Percentiles rank a stretch among this genome's conserved stretches.
Conservation (phyloP, 1,140 invertebrate genomes). For the Drosophila orena region DNA sequence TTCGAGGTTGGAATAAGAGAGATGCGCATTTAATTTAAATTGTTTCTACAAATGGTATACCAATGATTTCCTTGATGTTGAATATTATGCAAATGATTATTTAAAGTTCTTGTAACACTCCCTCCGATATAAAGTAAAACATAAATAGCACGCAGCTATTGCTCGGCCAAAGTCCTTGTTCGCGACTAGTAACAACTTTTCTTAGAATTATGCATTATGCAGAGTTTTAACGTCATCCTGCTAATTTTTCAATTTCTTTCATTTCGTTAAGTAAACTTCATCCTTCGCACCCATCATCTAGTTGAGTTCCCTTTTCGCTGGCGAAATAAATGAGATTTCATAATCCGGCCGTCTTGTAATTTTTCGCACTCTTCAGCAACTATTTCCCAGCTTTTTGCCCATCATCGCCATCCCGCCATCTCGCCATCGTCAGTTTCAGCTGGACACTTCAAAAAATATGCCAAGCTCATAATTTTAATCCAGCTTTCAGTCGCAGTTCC, state of each 20-base stretch:
- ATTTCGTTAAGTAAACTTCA: conserved; percentile 36
- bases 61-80: too few relatives aligned
- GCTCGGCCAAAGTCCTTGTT: neutral
- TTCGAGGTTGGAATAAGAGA: neutral
- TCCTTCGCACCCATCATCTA: conserved; percentile 13
- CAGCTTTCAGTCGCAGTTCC: conserved; percentile 51
- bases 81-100: neutral
- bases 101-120: too few relatives aligned
- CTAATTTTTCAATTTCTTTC: conserved; percentile 20
- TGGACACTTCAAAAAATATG: conserved; percentile 78
- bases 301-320: conserved; percentile 8
- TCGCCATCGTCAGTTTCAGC: conserved; percentile 53
- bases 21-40: neutral
- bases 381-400: conserved; percentile 40
- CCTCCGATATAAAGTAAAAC: neutral
- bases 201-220: conserved; percentile 15
- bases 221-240: conserved; percentile 21
- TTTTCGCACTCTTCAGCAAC: conserved; percentile 47
- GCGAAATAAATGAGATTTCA: conserved; percentile 50
- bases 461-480: conserved; percentile 80
- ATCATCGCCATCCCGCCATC: conserved; percentile 23
- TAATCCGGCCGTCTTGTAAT: conserved; percentile 40
- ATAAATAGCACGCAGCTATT: neutral
- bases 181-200: neutral
- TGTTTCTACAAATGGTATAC: too few relatives aligned